Conservation (phyloP, 2,888 invertebrate genomes). For the Drosophila mimica region DNA sequence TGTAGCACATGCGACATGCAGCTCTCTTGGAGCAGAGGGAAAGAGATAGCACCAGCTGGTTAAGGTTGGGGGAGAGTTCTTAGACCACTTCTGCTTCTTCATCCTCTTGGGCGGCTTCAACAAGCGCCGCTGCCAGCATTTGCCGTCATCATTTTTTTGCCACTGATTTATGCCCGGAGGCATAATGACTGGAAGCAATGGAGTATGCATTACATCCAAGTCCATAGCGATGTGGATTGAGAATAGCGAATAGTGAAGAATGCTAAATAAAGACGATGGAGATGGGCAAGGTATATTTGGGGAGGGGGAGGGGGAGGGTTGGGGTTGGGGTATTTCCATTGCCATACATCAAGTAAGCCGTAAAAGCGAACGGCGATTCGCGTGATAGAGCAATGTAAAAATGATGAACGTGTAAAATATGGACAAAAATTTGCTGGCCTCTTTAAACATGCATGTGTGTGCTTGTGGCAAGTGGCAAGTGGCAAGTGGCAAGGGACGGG, state of each 20-base stretch:
- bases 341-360: constrained; percentile 56
- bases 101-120: constrained; percentile 10
- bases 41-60: constrained; percentile 11
- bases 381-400: constrained; percentile 82
- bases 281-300: neutral
- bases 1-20: constrained; percentile 68
- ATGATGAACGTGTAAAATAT: constrained; percentile 78
- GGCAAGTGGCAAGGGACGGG: constrained; percentile 13
- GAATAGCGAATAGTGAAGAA: constrained; percentile 31
- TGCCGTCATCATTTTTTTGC: constrained; percentile 59
- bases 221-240: constrained; percentile 34
- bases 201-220: constrained; percentile 69
- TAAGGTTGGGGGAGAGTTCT: constrained; percentile 26
- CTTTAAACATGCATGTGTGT: constrained; percentile 51
- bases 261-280: constrained; percentile 23
- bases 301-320: neutral
- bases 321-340: neutral
- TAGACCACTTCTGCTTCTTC: constrained; percentile 11
- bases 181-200: constrained; percentile 75
- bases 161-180: constrained; percentile 66
- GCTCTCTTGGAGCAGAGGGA: constrained; percentile 14
- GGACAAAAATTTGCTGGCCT: constrained; percentile 60
- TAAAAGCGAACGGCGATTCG: constrained; percentile 68
- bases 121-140: constrained; percentile 22
- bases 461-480: constrained; percentile 21